Evolutionary conservation across 2,797 vertebrate species (phyloP).

Genomic region (Macroramphosus scolopax): DNA sequence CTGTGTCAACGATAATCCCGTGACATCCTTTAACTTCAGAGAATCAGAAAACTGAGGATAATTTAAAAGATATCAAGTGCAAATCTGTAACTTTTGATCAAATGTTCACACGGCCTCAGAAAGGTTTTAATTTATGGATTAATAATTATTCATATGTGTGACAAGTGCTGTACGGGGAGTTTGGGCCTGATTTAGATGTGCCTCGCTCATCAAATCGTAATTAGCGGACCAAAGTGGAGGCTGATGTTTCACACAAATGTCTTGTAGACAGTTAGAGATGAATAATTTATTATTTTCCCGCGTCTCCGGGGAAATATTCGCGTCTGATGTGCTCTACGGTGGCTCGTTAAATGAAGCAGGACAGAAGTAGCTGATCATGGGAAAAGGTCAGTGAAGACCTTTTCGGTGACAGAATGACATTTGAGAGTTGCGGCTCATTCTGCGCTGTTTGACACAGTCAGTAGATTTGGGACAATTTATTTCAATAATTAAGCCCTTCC

Average conservation of each 20-base stretch:
- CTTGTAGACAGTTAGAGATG: constrained; percentile 59
- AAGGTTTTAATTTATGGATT: constrained; percentile 59
- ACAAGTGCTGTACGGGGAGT: constrained; percentile 56
- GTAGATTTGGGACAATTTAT: constrained; percentile 20
- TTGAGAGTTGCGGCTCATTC: constrained; percentile 39
- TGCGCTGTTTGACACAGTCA: constrained; percentile 20
- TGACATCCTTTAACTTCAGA: constrained; percentile 5
- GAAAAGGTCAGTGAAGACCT: constrained; percentile 68
- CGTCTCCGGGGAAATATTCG: constrained; percentile 57
- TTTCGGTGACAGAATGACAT: constrained; percentile 55
- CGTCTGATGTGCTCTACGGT: constrained; percentile 59
- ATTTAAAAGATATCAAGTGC: too few relatives aligned
- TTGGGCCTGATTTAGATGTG: constrained; percentile 63
- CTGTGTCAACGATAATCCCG: not conserved
- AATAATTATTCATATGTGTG: constrained; percentile 62
- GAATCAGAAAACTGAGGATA: not conserved
- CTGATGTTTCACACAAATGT: constrained; percentile 64
- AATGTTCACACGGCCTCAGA: constrained; percentile 42
- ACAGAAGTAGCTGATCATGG: constrained; percentile 53
- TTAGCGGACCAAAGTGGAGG: constrained; percentile 64
- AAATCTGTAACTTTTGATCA: constrained; percentile 47
- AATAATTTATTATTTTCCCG: constrained; percentile 65
- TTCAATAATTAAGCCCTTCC: constrained; percentile 4
- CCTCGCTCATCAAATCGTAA: constrained; percentile 71
- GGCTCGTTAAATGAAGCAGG: constrained; percentile 70